Conservation (phyloP, 1,140 invertebrate genomes). For the Calosoma granatense region DNA sequence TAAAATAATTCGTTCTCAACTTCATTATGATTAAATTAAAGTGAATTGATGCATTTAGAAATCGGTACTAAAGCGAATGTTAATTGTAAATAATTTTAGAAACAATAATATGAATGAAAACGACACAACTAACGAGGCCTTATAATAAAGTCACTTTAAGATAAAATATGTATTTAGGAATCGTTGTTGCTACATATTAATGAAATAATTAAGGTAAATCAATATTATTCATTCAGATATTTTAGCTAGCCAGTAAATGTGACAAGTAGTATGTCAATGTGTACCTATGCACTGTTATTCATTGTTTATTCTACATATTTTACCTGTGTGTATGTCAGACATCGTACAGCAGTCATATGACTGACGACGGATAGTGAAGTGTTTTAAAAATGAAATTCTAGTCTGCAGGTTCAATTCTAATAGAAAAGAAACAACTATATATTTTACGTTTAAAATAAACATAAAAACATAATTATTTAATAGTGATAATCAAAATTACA, state of each 20-base stretch:
- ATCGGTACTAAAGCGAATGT: neutral
- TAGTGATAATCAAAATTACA: no score
- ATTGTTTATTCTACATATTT: no score
- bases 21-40: no score
- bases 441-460: no score
- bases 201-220: neutral
- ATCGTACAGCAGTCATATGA: no score
- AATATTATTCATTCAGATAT: neutral
- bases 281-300: neutral
- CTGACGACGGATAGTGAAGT: no score
- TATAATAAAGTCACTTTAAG: conserved; percentile 5
- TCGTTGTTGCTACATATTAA: conserved; percentile 3
- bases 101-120: neutral
- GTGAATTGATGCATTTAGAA: neutral
- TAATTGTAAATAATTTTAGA: conserved; percentile 6
- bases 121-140: conserved; percentile 5
- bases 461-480: no score
- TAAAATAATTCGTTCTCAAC: no score
- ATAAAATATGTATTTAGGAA: neutral
- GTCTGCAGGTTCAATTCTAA: no score
- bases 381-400: no score
- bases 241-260: neutral
- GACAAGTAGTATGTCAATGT: neutral
- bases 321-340: no score
- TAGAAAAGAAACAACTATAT: no score